phyloP scores from a whole-genome alignment of 2,888 invertebrate species.

The Leptopilina drosophilae region DNA sequence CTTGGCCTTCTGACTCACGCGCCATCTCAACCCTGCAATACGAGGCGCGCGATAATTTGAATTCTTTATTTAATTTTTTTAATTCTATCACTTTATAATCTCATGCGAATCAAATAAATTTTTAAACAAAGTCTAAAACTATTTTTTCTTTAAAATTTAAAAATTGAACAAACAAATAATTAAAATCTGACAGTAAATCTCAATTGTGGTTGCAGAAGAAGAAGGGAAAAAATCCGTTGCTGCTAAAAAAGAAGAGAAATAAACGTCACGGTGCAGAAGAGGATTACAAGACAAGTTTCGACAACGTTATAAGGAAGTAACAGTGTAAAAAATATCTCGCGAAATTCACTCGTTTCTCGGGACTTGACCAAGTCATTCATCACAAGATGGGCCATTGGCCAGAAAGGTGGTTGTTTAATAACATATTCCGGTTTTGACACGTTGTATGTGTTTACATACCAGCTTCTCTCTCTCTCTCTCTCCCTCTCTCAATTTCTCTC shows the following conservation, averaged over 20 bases:
- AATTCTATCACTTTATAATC: too few species aligned
- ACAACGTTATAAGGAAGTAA: neutral
- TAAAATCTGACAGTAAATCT: too few species aligned
- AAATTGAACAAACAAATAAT: too few species aligned
- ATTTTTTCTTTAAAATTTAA: too few species aligned
- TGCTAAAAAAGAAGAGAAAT: neutral
- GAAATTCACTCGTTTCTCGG: conserved; percentile 38
- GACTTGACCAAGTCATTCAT: conserved; percentile 41
- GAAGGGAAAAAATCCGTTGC: too few species aligned
- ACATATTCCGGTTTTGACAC: conserved; percentile 61
- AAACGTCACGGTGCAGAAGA: neutral
- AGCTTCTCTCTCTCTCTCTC: conserved; percentile 23
- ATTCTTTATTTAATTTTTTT: too few species aligned
- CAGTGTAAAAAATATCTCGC: neutral
- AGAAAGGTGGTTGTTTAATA: conserved; percentile 61
- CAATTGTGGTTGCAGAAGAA: too few species aligned
- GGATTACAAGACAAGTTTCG: conserved; percentile 8
- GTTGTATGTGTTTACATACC: conserved; percentile 54
- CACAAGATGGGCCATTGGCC: conserved; percentile 45
- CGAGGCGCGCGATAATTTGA: too few species aligned
- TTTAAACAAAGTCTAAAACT: too few species aligned
- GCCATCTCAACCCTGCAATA: too few species aligned
- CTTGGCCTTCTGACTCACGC: too few species aligned
- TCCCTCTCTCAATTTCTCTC: neutral
- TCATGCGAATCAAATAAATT: too few species aligned